These are phyloP conservation scores for Boleophthalmus pectinirostris DNA, from an alignment of 2,113 vertebrate species.

Conservation along the genomic window DNA sequence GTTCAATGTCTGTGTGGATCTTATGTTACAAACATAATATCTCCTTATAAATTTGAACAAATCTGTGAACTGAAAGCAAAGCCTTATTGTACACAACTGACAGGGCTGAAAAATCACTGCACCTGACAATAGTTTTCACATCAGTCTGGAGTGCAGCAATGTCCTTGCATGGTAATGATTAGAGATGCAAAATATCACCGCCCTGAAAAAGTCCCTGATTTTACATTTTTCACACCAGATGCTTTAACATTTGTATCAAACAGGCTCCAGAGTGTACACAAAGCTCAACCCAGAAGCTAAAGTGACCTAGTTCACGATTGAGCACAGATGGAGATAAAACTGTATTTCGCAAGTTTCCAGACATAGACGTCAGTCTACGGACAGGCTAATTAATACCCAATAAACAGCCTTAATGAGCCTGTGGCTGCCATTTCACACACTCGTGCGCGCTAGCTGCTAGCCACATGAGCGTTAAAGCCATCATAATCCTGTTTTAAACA, in stretches of 20 bases:
- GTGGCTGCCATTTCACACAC: slow-evolving; percentile 44
- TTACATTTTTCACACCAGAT: slow-evolving; percentile 4
- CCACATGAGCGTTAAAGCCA: slow-evolving; percentile 44
- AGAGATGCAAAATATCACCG: neutral
- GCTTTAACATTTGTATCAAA: slow-evolving; percentile 4
- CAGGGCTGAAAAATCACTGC: neutral
- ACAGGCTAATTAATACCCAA: slow-evolving; percentile 50
- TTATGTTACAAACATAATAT: neutral
- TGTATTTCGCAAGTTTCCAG: slow-evolving; percentile 15
- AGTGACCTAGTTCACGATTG: neutral
- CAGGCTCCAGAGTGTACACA: slow-evolving; percentile 1
- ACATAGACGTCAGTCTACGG: slow-evolving; percentile 23
- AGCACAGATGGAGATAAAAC: neutral
- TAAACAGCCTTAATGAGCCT: slow-evolving; percentile 49
- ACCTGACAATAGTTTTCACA: neutral
- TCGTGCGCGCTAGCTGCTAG: slow-evolving; percentile 21
- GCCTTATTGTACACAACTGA: neutral
- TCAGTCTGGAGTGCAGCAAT: neutral
- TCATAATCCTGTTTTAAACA: slow-evolving; percentile 61
- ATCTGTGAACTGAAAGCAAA: neutral
- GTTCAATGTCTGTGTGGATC: neutral
- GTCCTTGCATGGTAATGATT: neutral
- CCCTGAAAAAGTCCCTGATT: neutral
- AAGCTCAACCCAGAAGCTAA: neutral
- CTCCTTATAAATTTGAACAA: neutral